Evolutionary conservation across 2,888 invertebrate species (phyloP), one percentile per base, ranked within the genome.

Genomic region (Patella pellucida): DNA sequence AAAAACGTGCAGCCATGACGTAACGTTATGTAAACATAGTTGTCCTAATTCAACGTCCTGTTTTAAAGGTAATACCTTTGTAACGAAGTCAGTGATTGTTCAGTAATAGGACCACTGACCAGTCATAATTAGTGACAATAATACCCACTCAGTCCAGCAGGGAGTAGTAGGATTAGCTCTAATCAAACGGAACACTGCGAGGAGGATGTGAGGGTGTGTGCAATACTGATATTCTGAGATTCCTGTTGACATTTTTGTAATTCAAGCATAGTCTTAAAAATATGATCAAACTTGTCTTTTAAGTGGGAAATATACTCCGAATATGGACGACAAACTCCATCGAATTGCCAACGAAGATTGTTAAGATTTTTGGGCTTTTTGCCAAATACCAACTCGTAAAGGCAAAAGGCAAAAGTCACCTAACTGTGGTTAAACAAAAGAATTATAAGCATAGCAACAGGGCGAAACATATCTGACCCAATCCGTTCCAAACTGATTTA

Each of bases 151-250:
- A n/a, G n/a, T n/a, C n/a, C n/a, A n/a, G n/a, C n/a, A n/a, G n/a
- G n/a, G n/a, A n/a, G n/a, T n/a, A n/a, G n/a, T n/a, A n/a, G n/a
- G n/a, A n/a, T n/a, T n/a, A n/a, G n/a, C n/a, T n/a, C n/a, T n/a
- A n/a, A n/a, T n/a, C n/a, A n/a, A n/a, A n/a, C n/a, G n/a, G n/a
- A n/a, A n/a, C n/a, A n/a, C n/a, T n/a, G n/a, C n/a, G n/a, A n/a
- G n/a, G n/a, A n/a, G n/a, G n/a, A n/a, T n/a, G n/a, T n/a, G n/a
- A n/a, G n/a, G n/a, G 19, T 62, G 62, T 62, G 62, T 15, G 62
- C 62, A 62, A 62, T 62, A 23, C 62, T 62, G 16, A 62, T 62
- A 62, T 62, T 62, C 16, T 62, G 62, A 62, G 62, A 62, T n/a
- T 62, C 62, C 23, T 62, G 62, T 62, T 62, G 62, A 11, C 12